Evolutionary conservation across 2,888 invertebrate species (phyloP).

Genomic region (Tortrix viridana): DNA sequence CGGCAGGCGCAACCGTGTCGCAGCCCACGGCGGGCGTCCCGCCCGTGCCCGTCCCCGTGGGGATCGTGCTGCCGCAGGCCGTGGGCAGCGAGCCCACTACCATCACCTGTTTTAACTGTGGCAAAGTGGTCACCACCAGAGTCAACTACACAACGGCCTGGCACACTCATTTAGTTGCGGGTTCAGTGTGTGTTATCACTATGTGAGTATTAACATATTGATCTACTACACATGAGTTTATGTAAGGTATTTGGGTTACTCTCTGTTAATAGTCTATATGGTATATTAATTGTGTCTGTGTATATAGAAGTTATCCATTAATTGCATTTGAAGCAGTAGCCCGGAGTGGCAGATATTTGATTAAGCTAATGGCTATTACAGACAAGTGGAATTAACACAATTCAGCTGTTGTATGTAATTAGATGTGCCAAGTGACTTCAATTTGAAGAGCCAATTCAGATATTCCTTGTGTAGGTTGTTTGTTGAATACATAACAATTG

Average conservation of each 20-base stretch:
- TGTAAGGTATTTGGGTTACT: background rate
- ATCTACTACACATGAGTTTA: background rate
- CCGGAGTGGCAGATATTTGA: too few relatives aligned
- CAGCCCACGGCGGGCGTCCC: conserved; percentile 60
- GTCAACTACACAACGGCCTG: conserved; percentile 78
- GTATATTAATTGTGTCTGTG: too few relatives aligned
- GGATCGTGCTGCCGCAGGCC: conserved; percentile 67
- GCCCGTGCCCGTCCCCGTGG: conserved; percentile 57
- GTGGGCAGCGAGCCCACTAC: conserved; percentile 78
- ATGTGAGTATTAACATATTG: conserved; percentile 61
- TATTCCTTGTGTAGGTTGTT: too few relatives aligned
- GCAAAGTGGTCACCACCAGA: conserved; percentile 75
- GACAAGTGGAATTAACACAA: background rate
- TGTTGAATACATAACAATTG: too few relatives aligned
- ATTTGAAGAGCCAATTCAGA: too few relatives aligned
- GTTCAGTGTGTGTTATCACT: conserved; percentile 75
- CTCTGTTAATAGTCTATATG: background rate
- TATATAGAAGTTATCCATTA: too few relatives aligned
- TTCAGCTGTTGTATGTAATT: too few relatives aligned
- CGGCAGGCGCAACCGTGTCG: conserved; percentile 55
- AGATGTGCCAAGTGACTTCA: too few relatives aligned
- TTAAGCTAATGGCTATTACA: background rate
- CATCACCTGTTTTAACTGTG: conserved; percentile 75
- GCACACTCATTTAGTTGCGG: conserved; percentile 79
- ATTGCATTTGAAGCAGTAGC: too few relatives aligned